Conservation (phyloP, 2,888 invertebrate species). For the Tridacna crocea region DNA sequence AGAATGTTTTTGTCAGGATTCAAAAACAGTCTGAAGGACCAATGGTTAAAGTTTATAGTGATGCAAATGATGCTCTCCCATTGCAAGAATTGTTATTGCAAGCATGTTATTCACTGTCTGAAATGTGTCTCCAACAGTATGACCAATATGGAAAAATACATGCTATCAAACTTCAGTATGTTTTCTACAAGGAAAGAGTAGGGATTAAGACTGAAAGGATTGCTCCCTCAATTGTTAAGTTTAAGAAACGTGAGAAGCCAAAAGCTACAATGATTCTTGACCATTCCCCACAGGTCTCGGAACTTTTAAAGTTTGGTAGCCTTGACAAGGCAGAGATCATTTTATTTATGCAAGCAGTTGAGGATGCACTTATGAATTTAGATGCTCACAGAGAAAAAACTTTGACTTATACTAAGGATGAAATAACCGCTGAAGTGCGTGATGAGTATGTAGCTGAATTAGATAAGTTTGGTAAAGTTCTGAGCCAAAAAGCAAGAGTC, state of each 20-base stretch:
- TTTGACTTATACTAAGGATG: constrained; percentile 83
- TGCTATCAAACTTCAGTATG: constrained; percentile 98
- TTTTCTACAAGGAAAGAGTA: constrained; percentile 98
- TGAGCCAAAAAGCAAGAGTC: constrained; percentile 94
- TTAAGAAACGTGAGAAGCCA: constrained; percentile 76
- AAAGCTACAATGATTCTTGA: constrained; percentile 89
- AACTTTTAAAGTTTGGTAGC: constrained; percentile 97
- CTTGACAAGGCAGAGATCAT: constrained; percentile 95
- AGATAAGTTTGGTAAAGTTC: constrained; percentile 80
- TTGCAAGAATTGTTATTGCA: constrained; percentile 97
- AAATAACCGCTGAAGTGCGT: constrained; percentile 82
- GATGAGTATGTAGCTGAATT: constrained; percentile 84
- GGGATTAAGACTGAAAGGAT: constrained; percentile 86
- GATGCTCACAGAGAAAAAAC: constrained; percentile 81
- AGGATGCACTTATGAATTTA: constrained; percentile 90
- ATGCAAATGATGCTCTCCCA: constrained; percentile 93
- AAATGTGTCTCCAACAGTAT: constrained; percentile 91
- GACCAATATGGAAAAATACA: constrained; percentile 99
- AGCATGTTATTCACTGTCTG: constrained; percentile 97
- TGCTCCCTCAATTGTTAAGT: constrained; percentile 81
- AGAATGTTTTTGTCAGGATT: constrained; percentile 95
- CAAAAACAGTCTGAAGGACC: constrained; percentile 89
- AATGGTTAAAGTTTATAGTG: constrained; percentile 92
- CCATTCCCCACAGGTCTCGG: constrained; percentile 97
- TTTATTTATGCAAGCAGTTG: constrained; percentile 94